Base-by-base conservation (phyloP, 2,113 vertebrate species). In the Speoplatyrhinus poulsoni region DNA sequence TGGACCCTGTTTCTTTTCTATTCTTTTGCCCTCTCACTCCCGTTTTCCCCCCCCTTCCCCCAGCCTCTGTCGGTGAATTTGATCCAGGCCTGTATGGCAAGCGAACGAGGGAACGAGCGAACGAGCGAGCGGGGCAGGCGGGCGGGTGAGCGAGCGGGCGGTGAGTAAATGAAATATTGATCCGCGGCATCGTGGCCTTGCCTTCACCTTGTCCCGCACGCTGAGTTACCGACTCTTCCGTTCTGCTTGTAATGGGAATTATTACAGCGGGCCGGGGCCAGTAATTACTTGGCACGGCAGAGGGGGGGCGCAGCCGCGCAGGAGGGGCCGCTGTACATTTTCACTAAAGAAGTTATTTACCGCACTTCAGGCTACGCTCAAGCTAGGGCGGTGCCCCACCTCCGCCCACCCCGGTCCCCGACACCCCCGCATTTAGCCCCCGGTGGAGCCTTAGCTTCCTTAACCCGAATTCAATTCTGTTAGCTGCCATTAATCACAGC, bases 131-230 rank as follows among this genome's bases (percentile, higher is more conserved):
- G 92, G 94, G 19, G 19, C 19, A 2, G 19, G 19, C 19, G 19
- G 19, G 19, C 19, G 19, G 19, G 19, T 1, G 19, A 26, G 36
- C 36, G 36, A 5, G 36, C 93, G 93, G 92, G 91, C 92, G 92
- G 94, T 92, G 95, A 98, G 96, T 98, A 98, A 98, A 98, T 98
- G 96, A 98, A 98, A 98, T 98, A 98, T 98, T 98, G 96, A 98
- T 98, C 96, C 92, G 77, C 91, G 88, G 93, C 94, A 92, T 93
- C 88, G 92, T 97, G 96, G 96, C 96, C 96, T 98, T 98, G 95
- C 96, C 96, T 98, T 98, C 96, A 98, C 96, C 96, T 98, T 98
- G 96, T 98, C 95, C 94, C 93, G 93, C 83, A 90, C 91, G 92
- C 92, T 96, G 95, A 99, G 95, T 98, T 96, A 99, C 95, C 93